Evolutionary conservation across 2,113 vertebrate genomes (phyloP).

Genomic region (Pseudopipra pipra): DNA sequence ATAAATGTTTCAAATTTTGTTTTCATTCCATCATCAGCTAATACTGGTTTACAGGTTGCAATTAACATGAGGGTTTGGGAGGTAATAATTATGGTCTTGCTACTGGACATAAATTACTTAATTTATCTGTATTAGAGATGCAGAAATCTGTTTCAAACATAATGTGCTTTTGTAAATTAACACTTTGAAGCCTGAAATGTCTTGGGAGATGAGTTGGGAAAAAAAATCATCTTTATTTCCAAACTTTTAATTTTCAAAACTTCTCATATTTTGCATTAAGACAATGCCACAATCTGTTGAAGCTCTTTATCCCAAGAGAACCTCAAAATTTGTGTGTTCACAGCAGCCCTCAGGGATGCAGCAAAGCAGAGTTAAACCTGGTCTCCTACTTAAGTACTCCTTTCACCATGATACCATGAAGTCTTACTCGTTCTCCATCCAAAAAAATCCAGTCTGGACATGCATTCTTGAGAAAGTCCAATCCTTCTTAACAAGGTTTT

Average conservation of each 20-base stretch:
- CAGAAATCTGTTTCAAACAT: constrained; percentile 31
- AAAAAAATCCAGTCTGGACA: not conserved
- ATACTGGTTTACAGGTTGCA: constrained; percentile 33
- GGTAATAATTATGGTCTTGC: constrained; percentile 35
- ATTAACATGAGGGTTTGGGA: constrained; percentile 21
- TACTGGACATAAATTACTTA: constrained; percentile 20
- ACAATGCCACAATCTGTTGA: not conserved
- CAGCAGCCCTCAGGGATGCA: not conserved
- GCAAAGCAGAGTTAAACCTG: not conserved
- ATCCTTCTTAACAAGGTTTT: not conserved
- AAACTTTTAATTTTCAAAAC: not conserved
- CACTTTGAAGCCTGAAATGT: not conserved
- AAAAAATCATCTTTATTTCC: not conserved
- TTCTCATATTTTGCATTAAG: not conserved
- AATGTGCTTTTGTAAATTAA: not conserved
- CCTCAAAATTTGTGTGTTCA: not conserved
- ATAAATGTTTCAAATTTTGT: not conserved
- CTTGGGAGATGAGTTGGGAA: not conserved
- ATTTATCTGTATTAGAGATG: constrained; percentile 44
- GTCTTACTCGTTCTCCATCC: not conserved
- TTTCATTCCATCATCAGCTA: constrained; percentile 5
- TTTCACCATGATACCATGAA: not conserved
- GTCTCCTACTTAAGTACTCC: not conserved
- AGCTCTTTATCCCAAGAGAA: not conserved
- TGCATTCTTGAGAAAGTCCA: not conserved